These are phyloP conservation scores for Hemicordylus capensis DNA, from an alignment of 2,113 vertebrate species.

Conservation along the genomic window DNA sequence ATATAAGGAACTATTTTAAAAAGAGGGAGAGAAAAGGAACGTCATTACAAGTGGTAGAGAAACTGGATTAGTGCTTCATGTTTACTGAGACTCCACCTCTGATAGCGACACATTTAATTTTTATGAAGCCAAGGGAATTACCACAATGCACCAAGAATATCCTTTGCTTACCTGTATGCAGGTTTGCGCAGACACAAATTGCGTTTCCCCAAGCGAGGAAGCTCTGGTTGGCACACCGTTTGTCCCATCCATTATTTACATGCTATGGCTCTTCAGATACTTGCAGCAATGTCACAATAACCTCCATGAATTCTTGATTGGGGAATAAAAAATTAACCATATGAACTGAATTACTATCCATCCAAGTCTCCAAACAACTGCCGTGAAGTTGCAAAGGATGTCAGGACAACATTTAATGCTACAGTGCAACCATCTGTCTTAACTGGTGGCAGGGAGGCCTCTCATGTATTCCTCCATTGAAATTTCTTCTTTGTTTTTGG, in stretches of 20 bases:
- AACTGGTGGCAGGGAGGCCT: not conserved
- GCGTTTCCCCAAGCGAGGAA: constrained; percentile 13
- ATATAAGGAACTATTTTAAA: not conserved
- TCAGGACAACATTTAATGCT: not conserved
- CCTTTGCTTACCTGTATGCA: constrained; percentile 37
- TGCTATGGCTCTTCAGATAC: constrained; percentile 3
- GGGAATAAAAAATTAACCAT: constrained; percentile 60
- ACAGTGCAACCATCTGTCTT: not conserved
- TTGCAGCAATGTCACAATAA: constrained; percentile 58
- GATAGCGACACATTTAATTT: constrained; percentile 28
- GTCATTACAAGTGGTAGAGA: not conserved
- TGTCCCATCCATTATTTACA: constrained; percentile 34
- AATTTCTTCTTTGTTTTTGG: not conserved
- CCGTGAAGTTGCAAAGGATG: not conserved
- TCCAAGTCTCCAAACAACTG: constrained; percentile 19
- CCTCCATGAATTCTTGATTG: constrained; percentile 59
- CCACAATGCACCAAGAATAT: constrained; percentile 14
- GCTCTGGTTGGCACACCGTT: constrained; percentile 25
- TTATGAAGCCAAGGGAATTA: constrained; percentile 28
- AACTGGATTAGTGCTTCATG: not conserved
- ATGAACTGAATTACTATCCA: constrained; percentile 24
- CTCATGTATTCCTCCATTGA: not conserved
- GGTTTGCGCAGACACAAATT: constrained; percentile 34
- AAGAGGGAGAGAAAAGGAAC: not conserved
- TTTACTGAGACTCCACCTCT: not conserved